Percentiles rank a stretch among this genome's conserved stretches.
Evolutionary conservation across 2,113 vertebrate genomes (phyloP).

Genomic region (Salvelinus alpinus): DNA sequence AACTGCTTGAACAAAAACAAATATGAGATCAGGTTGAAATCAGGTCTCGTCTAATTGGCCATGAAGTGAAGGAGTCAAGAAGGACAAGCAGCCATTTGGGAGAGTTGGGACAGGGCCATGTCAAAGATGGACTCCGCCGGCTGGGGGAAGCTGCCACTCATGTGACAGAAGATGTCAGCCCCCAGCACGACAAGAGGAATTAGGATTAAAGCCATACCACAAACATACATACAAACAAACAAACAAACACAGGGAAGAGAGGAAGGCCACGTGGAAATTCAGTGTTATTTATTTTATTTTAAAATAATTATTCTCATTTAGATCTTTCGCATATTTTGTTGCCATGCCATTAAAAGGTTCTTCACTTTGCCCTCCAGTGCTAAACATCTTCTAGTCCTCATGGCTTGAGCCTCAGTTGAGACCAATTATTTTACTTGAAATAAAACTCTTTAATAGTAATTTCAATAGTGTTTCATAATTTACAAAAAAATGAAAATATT

Average conservation of each 20-base stretch:
- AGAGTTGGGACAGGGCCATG: constrained; percentile 48
- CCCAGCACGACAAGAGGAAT: constrained; percentile 38
- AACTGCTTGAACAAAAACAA: not conserved
- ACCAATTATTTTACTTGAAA: constrained; percentile 83
- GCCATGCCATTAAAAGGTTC: constrained; percentile 85
- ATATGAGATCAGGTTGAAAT: not conserved
- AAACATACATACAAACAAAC: constrained; percentile 36
- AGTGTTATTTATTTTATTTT: constrained; percentile 84
- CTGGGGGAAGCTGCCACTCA: constrained; percentile 41
- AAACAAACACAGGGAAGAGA: constrained; percentile 68
- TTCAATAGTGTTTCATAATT: constrained; percentile 86
- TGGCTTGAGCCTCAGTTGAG: constrained; percentile 74
- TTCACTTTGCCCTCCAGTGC: constrained; percentile 70
- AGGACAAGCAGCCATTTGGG: constrained; percentile 61
- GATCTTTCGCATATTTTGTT: constrained; percentile 83
- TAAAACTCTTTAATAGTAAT: constrained; percentile 85
- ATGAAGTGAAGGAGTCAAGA: constrained; percentile 19
- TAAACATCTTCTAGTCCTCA: constrained; percentile 79
- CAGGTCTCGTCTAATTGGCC: not conserved
- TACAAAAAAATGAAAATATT: constrained; percentile 80
- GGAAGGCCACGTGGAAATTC: constrained; percentile 67
- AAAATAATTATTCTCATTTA: constrained; percentile 93
- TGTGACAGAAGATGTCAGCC: constrained; percentile 52
- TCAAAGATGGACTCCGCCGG: constrained; percentile 53
- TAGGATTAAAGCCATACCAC: constrained; percentile 61